These are phyloP conservation scores for Halcyon senegalensis DNA, from an alignment of 2,113 vertebrate species.

Conservation along the genomic window DNA sequence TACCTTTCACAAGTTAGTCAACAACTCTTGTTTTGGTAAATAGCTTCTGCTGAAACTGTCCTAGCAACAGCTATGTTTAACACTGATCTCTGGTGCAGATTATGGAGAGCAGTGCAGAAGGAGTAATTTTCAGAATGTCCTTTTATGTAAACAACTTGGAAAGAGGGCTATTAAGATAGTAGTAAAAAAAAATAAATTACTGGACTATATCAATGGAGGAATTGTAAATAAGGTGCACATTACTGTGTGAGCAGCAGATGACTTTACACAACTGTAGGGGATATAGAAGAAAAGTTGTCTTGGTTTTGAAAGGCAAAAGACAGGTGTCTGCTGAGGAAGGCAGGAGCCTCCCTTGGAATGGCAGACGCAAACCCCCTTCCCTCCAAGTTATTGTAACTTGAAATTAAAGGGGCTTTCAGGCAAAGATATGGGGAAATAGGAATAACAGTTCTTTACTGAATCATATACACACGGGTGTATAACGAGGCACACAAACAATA, in stretches of 20 bases:
- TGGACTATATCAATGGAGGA: not conserved
- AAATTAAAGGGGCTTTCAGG: no score
- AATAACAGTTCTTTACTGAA: no score
- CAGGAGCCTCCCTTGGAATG: no score
- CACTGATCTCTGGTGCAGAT: not conserved
- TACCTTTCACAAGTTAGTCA: not conserved
- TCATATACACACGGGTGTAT: no score
- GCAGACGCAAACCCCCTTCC: no score
- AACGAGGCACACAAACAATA: no score
- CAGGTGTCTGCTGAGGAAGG: no score
- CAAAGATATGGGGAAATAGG: no score
- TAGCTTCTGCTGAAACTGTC: not conserved
- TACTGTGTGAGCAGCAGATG: not conserved
- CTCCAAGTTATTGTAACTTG: no score
- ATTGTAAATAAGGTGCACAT: not conserved
- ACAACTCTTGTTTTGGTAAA: not conserved
- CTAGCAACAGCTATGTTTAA: not conserved
- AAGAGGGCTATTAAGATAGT: not conserved
- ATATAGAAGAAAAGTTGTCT: not conserved
- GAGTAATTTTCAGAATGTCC: not conserved
- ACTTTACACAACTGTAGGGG: not conserved
- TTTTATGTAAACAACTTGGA: not conserved
- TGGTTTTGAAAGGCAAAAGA: no score
- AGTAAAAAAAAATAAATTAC: not conserved
- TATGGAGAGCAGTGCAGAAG: not conserved